Evolutionary conservation across 2,888 invertebrate species (phyloP).

Genomic region (Morpho deidamia): DNA sequence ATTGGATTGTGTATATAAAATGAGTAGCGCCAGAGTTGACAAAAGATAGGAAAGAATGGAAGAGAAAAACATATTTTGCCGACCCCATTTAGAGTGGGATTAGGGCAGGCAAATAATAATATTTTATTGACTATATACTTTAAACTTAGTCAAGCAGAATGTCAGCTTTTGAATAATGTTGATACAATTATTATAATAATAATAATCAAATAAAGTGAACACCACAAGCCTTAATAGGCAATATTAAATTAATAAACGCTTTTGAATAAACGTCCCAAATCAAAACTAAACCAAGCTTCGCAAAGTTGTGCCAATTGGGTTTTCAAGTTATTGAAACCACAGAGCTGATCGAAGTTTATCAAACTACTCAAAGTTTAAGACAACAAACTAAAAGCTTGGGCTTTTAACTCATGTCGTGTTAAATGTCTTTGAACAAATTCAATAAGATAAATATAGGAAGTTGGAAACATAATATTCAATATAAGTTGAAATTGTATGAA

Average conservation of each 20-base stretch:
- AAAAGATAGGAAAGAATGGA: no score
- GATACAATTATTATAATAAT: neutral
- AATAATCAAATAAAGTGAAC: neutral
- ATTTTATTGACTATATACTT: no score
- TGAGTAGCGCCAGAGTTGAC: no score
- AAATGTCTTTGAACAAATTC: conserved; percentile 3
- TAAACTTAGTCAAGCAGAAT: no score
- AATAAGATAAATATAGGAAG: neutral
- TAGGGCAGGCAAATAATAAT: no score
- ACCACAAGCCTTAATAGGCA: neutral
- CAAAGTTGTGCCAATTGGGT: conserved; percentile 24
- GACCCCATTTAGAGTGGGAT: no score
- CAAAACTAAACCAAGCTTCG: conserved; percentile 1
- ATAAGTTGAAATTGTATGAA: no score
- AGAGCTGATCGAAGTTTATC: conserved; percentile 12
- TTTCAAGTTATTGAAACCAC: conserved; percentile 26
- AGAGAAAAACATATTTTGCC: no score
- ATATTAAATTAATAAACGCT: conserved; percentile 2
- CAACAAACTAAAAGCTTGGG: neutral
- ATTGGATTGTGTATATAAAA: no score
- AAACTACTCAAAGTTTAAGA: conserved; percentile 11
- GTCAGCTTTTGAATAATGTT: no score
- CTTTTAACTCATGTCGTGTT: neutral
- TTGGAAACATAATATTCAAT: no score
- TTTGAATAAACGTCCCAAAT: neutral